A percentile compares a stretch with the other conserved stretches of the same genome.
Conservation (phyloP, 2,797 vertebrate species). For the Crax fasciolata region DNA sequence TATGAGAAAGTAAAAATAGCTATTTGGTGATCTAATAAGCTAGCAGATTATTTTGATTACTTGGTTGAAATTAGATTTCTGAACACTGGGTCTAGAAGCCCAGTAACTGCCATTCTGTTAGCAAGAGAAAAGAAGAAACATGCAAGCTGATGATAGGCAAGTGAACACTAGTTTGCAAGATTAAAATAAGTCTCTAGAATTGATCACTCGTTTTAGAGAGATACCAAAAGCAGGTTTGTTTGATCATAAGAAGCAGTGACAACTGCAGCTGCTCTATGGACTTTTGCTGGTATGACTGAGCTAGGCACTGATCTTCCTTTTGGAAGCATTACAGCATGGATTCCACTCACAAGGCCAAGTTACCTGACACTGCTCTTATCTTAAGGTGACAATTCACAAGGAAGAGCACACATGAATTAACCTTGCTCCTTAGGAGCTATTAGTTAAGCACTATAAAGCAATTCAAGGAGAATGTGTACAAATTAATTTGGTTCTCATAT, state of each 20-base stretch:
- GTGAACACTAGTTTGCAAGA: not conserved
- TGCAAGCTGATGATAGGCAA: not conserved
- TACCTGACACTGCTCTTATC: not conserved
- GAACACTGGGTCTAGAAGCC: not conserved
- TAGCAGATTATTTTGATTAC: not conserved
- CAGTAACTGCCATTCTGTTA: not conserved
- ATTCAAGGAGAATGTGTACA: not conserved
- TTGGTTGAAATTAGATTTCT: not conserved
- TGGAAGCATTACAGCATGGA: rapidly evolving
- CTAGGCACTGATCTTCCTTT: not conserved
- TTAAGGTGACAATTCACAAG: not conserved
- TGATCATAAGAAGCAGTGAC: not conserved
- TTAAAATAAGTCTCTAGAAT: not conserved
- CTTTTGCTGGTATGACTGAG: not conserved
- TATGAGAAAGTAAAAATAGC: not conserved
- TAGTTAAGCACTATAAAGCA: not conserved
- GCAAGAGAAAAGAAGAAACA: not conserved
- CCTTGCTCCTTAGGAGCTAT: not conserved
- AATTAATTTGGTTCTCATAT: not conserved
- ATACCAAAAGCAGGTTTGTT: not conserved
- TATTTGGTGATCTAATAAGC: not conserved
- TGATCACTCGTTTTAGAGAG: not conserved
- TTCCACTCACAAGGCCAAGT: rapidly evolving
- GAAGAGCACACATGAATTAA: not conserved
- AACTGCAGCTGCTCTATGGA: not conserved